phyloP scores from a whole-genome alignment of 2,113 vertebrate genomes.

The Lethenteron camtschaticum region DNA sequence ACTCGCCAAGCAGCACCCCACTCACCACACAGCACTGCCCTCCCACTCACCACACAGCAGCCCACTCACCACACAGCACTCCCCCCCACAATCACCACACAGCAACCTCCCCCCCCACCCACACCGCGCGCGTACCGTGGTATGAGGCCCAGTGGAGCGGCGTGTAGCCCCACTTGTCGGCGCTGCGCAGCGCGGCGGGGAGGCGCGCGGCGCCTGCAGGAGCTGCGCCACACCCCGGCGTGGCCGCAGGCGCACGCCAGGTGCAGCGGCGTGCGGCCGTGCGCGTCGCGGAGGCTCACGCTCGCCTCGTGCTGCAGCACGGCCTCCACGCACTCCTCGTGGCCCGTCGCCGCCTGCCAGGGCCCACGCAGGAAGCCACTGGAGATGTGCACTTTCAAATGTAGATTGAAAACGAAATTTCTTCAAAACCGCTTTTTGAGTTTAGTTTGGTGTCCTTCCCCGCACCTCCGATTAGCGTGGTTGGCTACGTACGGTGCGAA shows the following conservation, averaged over 20 bases:
- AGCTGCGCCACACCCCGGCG: slow-evolving; percentile 69
- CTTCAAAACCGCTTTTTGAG: no score
- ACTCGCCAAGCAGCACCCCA: no score
- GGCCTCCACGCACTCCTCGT: slow-evolving; percentile 79
- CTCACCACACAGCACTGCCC: no score
- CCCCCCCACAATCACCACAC: no score
- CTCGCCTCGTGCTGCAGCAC: slow-evolving; percentile 76
- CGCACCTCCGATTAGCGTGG: no score
- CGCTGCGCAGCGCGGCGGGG: slow-evolving; percentile 38
- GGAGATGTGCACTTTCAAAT: no score
- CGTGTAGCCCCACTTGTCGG: slow-evolving; percentile 80
- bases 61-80: no score
- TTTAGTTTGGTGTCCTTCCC: no score
- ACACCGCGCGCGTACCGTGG: slow-evolving; percentile 33
- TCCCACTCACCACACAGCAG: no score
- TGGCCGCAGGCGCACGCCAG: slow-evolving; percentile 82
- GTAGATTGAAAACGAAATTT: no score
- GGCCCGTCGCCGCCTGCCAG: slow-evolving; percentile 67
- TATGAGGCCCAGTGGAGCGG: slow-evolving; percentile 88
- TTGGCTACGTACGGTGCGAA: no score
- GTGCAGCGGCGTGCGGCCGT: slow-evolving; percentile 68
- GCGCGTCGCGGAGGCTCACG: slow-evolving; percentile 50
- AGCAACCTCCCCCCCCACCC: no score
- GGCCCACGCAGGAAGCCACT: not conserved
- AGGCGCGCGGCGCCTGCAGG: slow-evolving; percentile 35